A percentile compares a stretch with the other conserved stretches of the same genome.
phyloP scores from a whole-genome alignment of 2,113 vertebrate species.

The Heliornis fulica region DNA sequence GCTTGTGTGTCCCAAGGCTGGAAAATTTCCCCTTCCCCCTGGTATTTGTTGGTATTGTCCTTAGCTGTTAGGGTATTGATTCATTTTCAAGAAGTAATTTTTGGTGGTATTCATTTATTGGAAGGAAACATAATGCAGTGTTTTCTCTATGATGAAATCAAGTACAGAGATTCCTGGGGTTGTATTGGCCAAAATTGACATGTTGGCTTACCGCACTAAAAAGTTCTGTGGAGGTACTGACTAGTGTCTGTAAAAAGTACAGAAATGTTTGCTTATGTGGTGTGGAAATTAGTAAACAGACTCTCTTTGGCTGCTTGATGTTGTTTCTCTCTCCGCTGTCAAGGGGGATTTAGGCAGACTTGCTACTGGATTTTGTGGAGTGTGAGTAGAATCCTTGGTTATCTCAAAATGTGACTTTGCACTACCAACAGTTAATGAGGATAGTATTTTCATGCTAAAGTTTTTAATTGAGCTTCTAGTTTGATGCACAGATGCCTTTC shows the following conservation, averaged over 20 bases:
- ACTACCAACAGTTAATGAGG: background rate
- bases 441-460: background rate
- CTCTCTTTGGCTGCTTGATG: background rate
- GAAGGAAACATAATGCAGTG: background rate
- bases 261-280: background rate
- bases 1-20: background rate
- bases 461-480: background rate
- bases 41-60: background rate
- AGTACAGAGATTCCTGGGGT: background rate
- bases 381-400: background rate
- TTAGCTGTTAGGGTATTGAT: background rate
- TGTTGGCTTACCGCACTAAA: background rate
- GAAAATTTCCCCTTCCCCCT: fast-evolving
- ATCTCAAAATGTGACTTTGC: background rate
- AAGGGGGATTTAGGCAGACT: too few species aligned
- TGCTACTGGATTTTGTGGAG: background rate
- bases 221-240: background rate
- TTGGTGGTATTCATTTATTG: background rate
- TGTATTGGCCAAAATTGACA: background rate
- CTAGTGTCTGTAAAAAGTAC: background rate
- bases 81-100: background rate
- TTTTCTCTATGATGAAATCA: background rate
- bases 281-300: background rate
- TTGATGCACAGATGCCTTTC: background rate
- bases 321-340: background rate